These are phyloP conservation scores for Henricia sp. DNA, from an alignment of 53 echinoderm and acorn worm species.

Conservation along the genomic window DNA sequence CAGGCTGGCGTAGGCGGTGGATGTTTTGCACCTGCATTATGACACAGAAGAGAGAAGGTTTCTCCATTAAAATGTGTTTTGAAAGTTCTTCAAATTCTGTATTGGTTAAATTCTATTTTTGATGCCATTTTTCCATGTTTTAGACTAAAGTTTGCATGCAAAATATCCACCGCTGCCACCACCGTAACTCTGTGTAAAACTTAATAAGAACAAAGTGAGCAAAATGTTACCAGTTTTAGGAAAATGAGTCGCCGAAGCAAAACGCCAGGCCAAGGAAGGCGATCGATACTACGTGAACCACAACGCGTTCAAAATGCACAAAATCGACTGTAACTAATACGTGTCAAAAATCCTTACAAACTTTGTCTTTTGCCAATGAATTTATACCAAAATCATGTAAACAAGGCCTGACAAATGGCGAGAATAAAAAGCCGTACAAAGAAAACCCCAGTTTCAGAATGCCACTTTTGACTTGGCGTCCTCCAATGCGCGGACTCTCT, in stretches of 20 bases:
- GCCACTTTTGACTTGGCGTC: too few relatives aligned
- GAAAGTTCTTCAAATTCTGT: conserved; percentile 1
- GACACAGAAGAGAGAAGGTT: conserved; percentile 59
- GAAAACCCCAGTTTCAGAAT: too few relatives aligned
- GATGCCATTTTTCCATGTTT: too few relatives aligned
- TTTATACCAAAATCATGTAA: too few relatives aligned
- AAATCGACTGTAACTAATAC: neutral
- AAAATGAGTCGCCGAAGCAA: conserved; percentile 73
- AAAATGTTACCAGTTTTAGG: neutral
- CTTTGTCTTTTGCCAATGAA: too few relatives aligned
- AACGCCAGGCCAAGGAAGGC: conserved; percentile 66
- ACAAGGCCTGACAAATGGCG: too few relatives aligned
- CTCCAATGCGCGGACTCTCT: too few relatives aligned
- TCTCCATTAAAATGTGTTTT: conserved; percentile 46
- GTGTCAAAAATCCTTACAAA: neutral
- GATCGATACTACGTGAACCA: conserved; percentile 63
- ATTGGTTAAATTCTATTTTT: neutral
- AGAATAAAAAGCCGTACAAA: too few relatives aligned
- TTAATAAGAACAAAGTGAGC: conserved; percentile 16
- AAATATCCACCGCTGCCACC: conserved; percentile 58
- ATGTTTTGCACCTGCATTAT: conserved; percentile 59
- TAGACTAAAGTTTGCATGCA: conserved; percentile 31
- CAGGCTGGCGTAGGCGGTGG: conserved; percentile 38
- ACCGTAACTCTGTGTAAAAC: conserved; percentile 19
- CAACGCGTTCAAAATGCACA: too few relatives aligned